Base-by-base conservation (phyloP, 2,888 invertebrate genomes). In the Hirtodrosophila trivittata region DNA sequence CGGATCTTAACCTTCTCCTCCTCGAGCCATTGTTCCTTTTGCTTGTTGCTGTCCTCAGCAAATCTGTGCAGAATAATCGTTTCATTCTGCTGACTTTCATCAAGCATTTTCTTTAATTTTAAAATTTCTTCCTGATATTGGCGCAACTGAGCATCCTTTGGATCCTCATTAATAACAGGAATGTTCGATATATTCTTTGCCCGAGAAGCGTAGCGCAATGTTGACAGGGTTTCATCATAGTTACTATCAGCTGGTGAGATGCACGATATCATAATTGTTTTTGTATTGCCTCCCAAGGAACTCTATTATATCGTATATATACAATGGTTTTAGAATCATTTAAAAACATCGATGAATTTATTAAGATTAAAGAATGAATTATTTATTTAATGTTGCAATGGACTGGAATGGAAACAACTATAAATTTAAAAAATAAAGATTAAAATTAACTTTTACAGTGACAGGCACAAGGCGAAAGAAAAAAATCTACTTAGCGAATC, bases 161-260 rank as follows among this genome's bases (percentile, higher is more conserved):
- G 97, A 89, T 97, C 97, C 89, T 97, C 96, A 89, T 97, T 97
- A 14, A 97, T 94, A 86, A 93, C 93, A 0, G 96, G 97, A 80
- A 95, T 94, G 89, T 97, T 97, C 86, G 95, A 94, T 66, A 97
- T 97, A 87, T 96, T 96, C 89, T 97, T 95, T 4, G 97, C 97
- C 56, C 96, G 91, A 77, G 96, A 95, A 0, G 97, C 97, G 89
- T 97, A 97, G 39, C 96, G 91, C 12, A 97, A 90, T 0, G 97
- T 97, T 10, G 95, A 95, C 10, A 97, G 89, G 0, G 96, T 95
- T 90, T 97, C 97, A 66, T 96, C 95, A 71, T 95, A 96, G 87
- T 96, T 96, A 81, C 94, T 93, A 86, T 95, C 95, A 0, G 96
- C 95, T 0, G 96, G 96, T 14, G 96, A 95, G 1, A 97, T 91